Evolutionary conservation across 2,113 vertebrate genomes (phyloP).

Genomic region (Mirza zaza): DNA sequence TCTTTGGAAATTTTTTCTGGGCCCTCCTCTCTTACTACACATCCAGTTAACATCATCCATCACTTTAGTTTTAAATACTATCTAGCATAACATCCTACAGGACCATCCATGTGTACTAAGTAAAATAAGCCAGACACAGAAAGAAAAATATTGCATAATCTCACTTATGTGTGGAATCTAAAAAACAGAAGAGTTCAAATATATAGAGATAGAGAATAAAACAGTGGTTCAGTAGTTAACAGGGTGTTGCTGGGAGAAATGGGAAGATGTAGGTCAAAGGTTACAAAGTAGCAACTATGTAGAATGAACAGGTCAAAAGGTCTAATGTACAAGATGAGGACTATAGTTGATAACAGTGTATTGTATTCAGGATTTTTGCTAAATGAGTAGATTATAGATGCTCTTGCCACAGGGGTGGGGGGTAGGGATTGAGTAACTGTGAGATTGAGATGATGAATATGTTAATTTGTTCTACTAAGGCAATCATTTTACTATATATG

Average conservation of each 20-base stretch:
- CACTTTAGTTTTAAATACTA: neutral
- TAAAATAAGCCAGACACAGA: neutral
- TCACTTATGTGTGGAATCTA: neutral
- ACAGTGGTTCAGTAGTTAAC: neutral
- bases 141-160: neutral
- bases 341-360: neutral
- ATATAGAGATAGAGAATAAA: neutral
- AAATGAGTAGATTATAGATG: neutral
- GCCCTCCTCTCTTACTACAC: neutral
- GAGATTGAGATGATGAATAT: neutral
- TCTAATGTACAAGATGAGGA: neutral
- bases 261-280: neutral
- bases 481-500: neutral
- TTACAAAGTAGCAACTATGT: neutral
- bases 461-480: neutral
- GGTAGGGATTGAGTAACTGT: neutral
- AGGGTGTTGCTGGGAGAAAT: neutral
- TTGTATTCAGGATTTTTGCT: neutral
- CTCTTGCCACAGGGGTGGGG: neutral
- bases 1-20: neutral
- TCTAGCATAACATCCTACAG: neutral
- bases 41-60: neutral
- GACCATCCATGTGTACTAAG: neutral
- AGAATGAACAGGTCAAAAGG: neutral
- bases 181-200: neutral